These are phyloP conservation scores for Perca fluviatilis DNA, from an alignment of 2,113 vertebrate species.

Conservation along the genomic window DNA sequence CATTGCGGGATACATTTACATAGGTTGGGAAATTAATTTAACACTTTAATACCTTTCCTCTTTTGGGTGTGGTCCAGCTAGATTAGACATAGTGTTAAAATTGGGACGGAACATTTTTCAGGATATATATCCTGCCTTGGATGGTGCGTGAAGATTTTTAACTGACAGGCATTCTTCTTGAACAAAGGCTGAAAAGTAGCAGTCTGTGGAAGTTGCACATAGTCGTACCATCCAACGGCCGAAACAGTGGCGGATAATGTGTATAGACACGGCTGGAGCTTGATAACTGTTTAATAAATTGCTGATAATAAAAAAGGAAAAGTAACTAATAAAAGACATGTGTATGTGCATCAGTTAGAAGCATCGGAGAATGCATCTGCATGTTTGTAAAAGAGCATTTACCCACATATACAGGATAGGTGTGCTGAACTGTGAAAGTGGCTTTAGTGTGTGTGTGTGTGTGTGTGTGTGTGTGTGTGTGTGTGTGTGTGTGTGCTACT, in stretches of 20 bases:
- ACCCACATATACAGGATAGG: background rate
- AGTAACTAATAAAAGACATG: background rate
- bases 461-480: too few relatives aligned
- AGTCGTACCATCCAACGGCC: background rate
- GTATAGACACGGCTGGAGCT: background rate
- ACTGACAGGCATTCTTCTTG: background rate
- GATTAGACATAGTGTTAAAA: background rate
- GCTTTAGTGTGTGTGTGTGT: background rate
- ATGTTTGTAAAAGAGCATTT: background rate
- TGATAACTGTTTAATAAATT: background rate
- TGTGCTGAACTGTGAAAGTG: constrained; percentile 5
- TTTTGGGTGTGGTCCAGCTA: background rate
- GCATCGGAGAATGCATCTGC: too few relatives aligned
- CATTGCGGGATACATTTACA: too few relatives aligned
- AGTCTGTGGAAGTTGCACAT: too few relatives aligned
- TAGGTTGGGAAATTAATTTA: background rate
- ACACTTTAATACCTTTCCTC: background rate
- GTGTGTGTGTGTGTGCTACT: background rate
- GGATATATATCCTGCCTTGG: background rate
- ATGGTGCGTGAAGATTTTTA: too few relatives aligned
- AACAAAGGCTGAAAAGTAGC: too few relatives aligned
- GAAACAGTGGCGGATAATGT: background rate
- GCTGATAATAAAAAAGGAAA: background rate
- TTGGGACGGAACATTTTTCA: background rate
- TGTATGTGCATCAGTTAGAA: background rate